phyloP scores from a whole-genome alignment of 2,888 invertebrate species.

The Drosophila mimica region DNA sequence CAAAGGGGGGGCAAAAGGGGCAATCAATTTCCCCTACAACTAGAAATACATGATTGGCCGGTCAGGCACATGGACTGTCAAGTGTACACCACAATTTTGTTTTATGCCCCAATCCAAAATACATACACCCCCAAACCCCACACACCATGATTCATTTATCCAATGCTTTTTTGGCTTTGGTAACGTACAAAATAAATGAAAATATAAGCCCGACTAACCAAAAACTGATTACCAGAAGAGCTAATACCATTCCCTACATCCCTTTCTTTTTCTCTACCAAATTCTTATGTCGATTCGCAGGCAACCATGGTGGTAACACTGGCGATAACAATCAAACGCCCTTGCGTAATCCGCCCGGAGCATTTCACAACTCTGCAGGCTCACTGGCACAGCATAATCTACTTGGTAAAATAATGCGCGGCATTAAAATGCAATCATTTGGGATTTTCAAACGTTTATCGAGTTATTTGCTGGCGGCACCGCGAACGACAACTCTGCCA shows the following conservation, averaged over 20 bases:
- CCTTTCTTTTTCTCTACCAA: conserved; percentile 4
- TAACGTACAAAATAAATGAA: conserved; percentile 73
- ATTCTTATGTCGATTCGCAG: conserved; percentile 51
- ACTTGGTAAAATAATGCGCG: conserved; percentile 84
- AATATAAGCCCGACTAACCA: conserved; percentile 78
- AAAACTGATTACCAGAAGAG: conserved; percentile 73
- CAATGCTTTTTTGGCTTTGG: conserved; percentile 55
- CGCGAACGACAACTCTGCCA: conserved; percentile 46
- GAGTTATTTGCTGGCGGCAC: conserved; percentile 77
- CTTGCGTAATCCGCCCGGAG: conserved; percentile 85
- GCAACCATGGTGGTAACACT: conserved; percentile 73
- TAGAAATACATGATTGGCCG: conserved; percentile 14
- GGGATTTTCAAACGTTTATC: conserved; percentile 84
- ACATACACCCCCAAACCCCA: no score
- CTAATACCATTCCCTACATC: conserved; percentile 21
- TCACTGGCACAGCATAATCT: conserved; percentile 83
- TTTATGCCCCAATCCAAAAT: conserved; percentile 43
- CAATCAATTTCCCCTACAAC: conserved; percentile 9
- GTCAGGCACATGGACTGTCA: conserved; percentile 50
- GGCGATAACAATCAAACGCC: conserved; percentile 85
- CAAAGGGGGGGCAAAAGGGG: conserved; percentile 9
- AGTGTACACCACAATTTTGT: conserved; percentile 67
- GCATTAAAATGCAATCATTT: conserved; percentile 85
- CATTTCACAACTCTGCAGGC: conserved; percentile 85
- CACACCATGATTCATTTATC: conserved; percentile 41